These are phyloP conservation scores for Trogon surrucura DNA, from an alignment of 2,113 vertebrate species.

Conservation along the genomic window DNA sequence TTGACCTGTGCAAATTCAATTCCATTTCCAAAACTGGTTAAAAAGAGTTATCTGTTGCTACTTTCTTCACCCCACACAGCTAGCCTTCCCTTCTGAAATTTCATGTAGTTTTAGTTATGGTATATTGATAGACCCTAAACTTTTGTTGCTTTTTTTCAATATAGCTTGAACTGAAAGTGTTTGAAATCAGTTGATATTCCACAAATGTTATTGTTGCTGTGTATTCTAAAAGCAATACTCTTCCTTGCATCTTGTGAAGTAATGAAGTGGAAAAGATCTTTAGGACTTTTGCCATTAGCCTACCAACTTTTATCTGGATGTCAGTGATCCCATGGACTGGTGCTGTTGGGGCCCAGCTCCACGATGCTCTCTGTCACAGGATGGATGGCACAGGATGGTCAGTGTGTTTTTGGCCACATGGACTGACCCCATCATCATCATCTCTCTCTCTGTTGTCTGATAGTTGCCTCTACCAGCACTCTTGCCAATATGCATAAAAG, in stretches of 20 bases:
- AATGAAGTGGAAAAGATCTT: not conserved
- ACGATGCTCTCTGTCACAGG: not conserved
- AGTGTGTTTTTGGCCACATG: not conserved
- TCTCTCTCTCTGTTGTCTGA: not conserved
- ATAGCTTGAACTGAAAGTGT: not conserved
- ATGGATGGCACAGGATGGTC: not conserved
- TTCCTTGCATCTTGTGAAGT: not conserved
- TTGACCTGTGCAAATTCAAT: not conserved
- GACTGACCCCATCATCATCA: accelerated
- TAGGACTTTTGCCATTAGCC: not conserved
- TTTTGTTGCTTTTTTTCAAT: not conserved
- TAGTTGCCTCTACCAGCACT: not conserved
- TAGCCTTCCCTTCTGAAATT: not conserved
- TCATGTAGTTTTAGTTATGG: not conserved
- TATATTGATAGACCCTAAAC: not conserved
- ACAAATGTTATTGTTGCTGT: not conserved
- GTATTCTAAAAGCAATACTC: not conserved
- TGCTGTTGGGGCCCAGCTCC: accelerated
- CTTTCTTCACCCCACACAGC: not conserved
- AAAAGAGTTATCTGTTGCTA: not conserved
- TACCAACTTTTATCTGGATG: not conserved
- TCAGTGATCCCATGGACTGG: not conserved
- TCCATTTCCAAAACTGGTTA: not conserved
- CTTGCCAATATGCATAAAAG: not conserved
- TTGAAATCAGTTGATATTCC: not conserved